Evolutionary conservation across 2,888 invertebrate genomes (phyloP), one percentile per base, ranked within the genome.

Genomic region (Troides aeacus): DNA sequence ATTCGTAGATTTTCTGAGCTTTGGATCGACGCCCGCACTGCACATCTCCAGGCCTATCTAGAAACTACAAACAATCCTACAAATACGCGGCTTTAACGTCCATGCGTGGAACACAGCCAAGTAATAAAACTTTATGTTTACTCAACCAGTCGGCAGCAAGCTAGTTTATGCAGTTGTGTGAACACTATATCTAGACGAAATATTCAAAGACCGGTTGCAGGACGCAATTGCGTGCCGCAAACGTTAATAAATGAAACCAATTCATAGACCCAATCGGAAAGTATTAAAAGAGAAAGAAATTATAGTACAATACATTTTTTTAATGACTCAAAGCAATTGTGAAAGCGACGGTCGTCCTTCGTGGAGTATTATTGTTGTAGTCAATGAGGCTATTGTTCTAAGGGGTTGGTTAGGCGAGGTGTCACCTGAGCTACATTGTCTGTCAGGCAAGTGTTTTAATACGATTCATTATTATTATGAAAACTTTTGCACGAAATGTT

Each of bases 41-140:
- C 71, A 72, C 75, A 75, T 77, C 76, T 76, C 73, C 74, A 77
- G 72, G 76, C 74, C 79, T 80, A 78, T 81, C 78, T 75, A 74
- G 78, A 77, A 76, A 78, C 85, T 82, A 79, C 83, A 81, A 84
- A 84, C 86, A 81, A 82, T 82, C 81, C 79, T 84, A 87, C 86
- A 87, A 87, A 89, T 85, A 88, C 85, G 81, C 82, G 83, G 86
- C 87, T 86, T 89, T 87, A 88, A 88, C 86, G 85, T 83, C 83
- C 86, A 81, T 85, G 87, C 88, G 88, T 92, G 92, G 92, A 92
- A 89, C 89, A 86, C 82, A 86, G 92, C 92, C 92, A 92, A 92
- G 87, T 89, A 88, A 91, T 92, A 91, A 92, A 91, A 90, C 88
- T 88, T 88, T 85, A 89, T 90, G 92, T 91, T 90, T 89, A 87